Percentiles rank a stretch among this genome's conserved stretches.
Evolutionary conservation across 2,888 invertebrate species (phyloP).

Genomic region (Halictus ligatus): DNA sequence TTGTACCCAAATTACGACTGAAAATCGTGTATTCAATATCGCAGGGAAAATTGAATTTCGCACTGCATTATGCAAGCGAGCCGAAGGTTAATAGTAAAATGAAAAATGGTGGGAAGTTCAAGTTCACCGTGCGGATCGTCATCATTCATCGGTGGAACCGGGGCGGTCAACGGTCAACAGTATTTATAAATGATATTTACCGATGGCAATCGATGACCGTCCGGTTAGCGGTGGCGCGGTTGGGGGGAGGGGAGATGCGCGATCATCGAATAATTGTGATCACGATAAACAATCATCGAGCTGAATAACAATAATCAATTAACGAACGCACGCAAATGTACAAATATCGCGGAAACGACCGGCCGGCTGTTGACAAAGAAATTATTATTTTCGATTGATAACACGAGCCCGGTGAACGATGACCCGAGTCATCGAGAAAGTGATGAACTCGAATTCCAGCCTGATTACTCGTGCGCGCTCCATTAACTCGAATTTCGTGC

Average conservation of each 20-base stretch:
- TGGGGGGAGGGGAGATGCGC: neutral
- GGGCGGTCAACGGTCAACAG: neutral
- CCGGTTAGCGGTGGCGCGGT: constrained; percentile 3
- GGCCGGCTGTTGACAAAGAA: constrained; percentile 62
- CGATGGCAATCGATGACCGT: constrained; percentile 7
- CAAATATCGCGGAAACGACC: constrained; percentile 20
- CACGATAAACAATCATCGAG: constrained; percentile 44
- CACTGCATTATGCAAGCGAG: neutral
- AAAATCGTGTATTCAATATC: neutral
- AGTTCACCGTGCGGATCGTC: constrained; percentile 11
- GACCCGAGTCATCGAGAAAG: constrained; percentile 74
- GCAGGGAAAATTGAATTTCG: neutral
- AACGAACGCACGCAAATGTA: constrained; percentile 24
- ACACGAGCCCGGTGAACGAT: constrained; percentile 67
- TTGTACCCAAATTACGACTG: neutral
- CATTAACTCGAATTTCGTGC: constrained; percentile 74
- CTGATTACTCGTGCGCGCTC: constrained; percentile 72
- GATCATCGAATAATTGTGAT: constrained; percentile 45
- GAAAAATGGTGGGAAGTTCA: constrained; percentile 12
- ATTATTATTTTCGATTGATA: constrained; percentile 72
- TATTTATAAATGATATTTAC: constrained; percentile 10
- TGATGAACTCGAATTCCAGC: constrained; percentile 74
- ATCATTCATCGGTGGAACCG: neutral
- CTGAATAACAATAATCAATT: constrained; percentile 56
- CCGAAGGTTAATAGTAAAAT: neutral